phyloP scores from a whole-genome alignment of 2,113 vertebrate genomes.

The Oreamnos americanus region DNA sequence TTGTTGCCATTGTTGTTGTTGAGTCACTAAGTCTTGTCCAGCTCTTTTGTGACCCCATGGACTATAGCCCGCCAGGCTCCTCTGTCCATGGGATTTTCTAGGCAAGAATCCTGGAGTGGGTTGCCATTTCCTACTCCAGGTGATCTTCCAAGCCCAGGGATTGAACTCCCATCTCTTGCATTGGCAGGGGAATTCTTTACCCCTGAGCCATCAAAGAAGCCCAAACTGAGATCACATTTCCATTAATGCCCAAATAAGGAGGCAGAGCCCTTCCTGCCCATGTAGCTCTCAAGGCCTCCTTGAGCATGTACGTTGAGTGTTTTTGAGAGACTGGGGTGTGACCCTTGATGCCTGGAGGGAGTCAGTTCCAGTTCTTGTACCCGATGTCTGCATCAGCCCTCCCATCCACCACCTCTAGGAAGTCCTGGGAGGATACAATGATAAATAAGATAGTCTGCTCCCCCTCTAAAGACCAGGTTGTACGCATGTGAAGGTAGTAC shows the following conservation, averaged over 20 bases:
- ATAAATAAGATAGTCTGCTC: not conserved
- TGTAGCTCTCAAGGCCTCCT: not conserved
- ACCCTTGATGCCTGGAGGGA: not conserved
- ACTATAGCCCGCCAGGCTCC: not conserved
- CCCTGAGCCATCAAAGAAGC: not conserved
- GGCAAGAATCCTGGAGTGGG: not conserved
- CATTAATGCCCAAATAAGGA: not conserved
- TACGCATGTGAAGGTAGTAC: not conserved
- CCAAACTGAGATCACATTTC: not conserved
- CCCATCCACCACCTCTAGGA: not conserved
- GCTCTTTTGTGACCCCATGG: not conserved
- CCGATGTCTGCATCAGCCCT: not conserved
- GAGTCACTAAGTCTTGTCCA: not conserved
- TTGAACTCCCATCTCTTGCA: not conserved
- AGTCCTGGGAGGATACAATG: not conserved
- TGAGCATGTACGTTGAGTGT: not conserved
- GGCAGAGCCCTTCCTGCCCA: not conserved
- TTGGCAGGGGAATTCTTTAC: not conserved
- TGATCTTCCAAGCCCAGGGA: not conserved
- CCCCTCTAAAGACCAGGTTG: not conserved
- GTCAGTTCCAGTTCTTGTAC: not conserved
- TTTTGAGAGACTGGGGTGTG: not conserved
- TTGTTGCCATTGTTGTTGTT: not conserved
- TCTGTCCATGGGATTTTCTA: not conserved
- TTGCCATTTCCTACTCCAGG: not conserved